A percentile compares a stretch with the other conserved stretches of the same genome.
These are phyloP conservation scores for Ooceraea biroi DNA, from an alignment of 1,140 invertebrate genomes.

Conservation along the genomic window DNA sequence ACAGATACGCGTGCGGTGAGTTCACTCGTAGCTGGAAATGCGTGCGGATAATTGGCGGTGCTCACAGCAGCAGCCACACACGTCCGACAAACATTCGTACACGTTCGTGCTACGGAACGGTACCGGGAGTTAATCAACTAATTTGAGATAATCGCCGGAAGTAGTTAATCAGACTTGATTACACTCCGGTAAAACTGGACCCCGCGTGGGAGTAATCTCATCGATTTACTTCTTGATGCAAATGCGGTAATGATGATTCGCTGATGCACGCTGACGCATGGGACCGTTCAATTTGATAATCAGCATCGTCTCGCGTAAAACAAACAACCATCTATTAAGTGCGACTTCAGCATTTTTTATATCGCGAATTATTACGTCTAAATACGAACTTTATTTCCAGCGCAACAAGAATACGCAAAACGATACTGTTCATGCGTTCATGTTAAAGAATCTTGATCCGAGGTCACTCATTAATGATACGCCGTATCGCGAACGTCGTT, in stretches of 20 bases:
- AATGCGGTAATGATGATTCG: conserved; percentile 40
- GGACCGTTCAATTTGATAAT: too few species aligned
- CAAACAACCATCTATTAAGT: neutral
- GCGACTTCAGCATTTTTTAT: neutral
- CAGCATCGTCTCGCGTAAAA: too few species aligned
- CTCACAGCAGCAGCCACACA: conserved; percentile 56
- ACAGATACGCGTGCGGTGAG: conserved; percentile 38
- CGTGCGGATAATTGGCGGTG: conserved; percentile 58
- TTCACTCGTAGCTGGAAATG: conserved; percentile 53
- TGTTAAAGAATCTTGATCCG: too few species aligned
- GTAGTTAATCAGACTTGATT: conserved; percentile 72
- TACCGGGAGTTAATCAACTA: conserved; percentile 70
- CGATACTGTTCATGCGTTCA: too few species aligned
- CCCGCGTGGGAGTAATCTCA: conserved; percentile 49
- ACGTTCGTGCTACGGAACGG: conserved; percentile 29
- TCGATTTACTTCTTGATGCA: conserved; percentile 40
- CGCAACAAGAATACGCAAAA: too few species aligned
- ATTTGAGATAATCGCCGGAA: conserved; percentile 71
- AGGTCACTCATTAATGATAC: neutral
- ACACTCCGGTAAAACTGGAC: conserved; percentile 61
- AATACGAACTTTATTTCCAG: too few species aligned
- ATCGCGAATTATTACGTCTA: too few species aligned
- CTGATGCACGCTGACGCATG: conserved; percentile 16
- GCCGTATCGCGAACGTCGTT: neutral
- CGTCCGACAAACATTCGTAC: conserved; percentile 63